Conservation (phyloP, 2,113 vertebrate species). For the Ornithorhynchus anatinus region DNA sequence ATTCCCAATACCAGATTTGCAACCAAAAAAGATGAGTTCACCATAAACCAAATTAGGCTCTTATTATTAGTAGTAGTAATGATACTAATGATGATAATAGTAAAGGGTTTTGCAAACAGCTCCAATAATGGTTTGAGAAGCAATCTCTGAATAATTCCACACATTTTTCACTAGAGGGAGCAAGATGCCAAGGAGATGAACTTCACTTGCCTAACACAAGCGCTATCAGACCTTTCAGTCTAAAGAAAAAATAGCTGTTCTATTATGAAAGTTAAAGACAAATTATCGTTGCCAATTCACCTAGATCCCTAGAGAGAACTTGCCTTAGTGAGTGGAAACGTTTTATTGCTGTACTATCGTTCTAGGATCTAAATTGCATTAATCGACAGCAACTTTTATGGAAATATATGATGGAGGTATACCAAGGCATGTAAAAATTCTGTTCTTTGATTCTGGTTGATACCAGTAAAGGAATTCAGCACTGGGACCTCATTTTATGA, state of each 20-base stretch:
- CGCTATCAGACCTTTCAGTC: neutral
- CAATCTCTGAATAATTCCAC: neutral
- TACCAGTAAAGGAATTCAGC: too few relatives aligned
- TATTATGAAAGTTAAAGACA: neutral
- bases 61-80: too few relatives aligned
- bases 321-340: neutral
- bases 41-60: too few relatives aligned
- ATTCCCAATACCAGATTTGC: too few relatives aligned
- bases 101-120: too few relatives aligned
- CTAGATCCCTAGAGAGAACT: neutral
- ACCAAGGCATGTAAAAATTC: neutral
- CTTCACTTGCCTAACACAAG: neutral
- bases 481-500: too few relatives aligned
- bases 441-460: too few relatives aligned
- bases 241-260: neutral
- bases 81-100: too few relatives aligned
- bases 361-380: neutral
- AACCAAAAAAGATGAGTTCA: too few relatives aligned
- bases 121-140: too few relatives aligned
- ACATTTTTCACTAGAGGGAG: neutral
- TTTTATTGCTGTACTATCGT: neutral
- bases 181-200: neutral
- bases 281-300: neutral
- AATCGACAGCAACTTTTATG: neutral
- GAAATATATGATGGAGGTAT: rapidly evolving